phyloP scores from a whole-genome alignment of 1,140 invertebrate genomes.

The Brachionus plicatilis region DNA sequence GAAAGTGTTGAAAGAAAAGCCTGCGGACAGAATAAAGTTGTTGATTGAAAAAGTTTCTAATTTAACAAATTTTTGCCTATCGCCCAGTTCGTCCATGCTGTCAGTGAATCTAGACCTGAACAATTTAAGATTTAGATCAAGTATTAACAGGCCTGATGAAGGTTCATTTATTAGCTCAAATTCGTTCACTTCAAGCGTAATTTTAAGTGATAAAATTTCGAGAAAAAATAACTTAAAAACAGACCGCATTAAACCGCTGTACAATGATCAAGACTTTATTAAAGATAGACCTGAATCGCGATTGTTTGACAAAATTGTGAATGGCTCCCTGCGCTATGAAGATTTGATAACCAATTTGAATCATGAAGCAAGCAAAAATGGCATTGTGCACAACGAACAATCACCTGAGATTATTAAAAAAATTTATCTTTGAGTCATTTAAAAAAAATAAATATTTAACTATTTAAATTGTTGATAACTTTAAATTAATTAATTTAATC shows the following conservation, averaged over 20 bases:
- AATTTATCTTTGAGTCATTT: background rate
- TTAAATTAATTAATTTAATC: background rate
- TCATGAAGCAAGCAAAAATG: background rate
- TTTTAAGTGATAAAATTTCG: background rate
- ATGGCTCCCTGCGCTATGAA: conserved; percentile 22
- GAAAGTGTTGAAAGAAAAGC: background rate
- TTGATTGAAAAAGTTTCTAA: conserved; percentile 7
- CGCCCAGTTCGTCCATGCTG: background rate
- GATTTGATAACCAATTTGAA: background rate
- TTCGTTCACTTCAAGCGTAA: background rate
- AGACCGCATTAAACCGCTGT: background rate
- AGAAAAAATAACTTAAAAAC: background rate
- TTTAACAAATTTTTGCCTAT: background rate
- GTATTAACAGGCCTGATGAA: background rate
- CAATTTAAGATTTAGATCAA: conserved; percentile 1
- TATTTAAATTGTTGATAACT: background rate
- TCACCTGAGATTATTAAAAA: background rate
- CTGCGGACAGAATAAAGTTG: background rate
- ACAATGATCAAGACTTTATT: background rate
- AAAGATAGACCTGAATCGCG: background rate
- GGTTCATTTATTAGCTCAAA: background rate
- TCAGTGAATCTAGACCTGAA: conserved; percentile 1
- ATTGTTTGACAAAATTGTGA: conserved; percentile 16
- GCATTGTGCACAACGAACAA: background rate
- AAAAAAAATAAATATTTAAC: background rate